Conservation (phyloP, 2,888 invertebrate species). For the Caenorhabditis sp. region DNA sequence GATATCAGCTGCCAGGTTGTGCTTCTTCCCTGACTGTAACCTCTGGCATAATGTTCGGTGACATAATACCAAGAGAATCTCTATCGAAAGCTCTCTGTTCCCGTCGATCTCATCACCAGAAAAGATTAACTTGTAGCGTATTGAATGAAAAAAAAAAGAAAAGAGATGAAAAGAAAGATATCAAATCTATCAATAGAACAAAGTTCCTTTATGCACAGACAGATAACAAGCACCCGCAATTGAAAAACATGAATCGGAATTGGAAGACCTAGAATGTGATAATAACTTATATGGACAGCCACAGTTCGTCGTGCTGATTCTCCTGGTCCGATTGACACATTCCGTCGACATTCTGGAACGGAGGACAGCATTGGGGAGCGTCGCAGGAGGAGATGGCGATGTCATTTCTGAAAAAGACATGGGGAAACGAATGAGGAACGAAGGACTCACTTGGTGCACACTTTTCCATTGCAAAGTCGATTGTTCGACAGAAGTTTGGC, state of each 20-base stretch:
- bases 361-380: conserved; percentile 80
- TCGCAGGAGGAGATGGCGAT: conserved; percentile 74
- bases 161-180: neutral
- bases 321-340: conserved; percentile 69
- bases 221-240: conserved; percentile 13
- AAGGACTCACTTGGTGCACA: conserved; percentile 70
- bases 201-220: conserved; percentile 3
- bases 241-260: conserved; percentile 6
- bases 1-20: no score
- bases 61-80: no score
- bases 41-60: no score
- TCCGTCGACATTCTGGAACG: conserved; percentile 76
- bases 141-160: neutral
- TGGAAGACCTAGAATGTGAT: conserved; percentile 32
- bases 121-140: no score
- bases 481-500: conserved; percentile 72
- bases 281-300: conserved; percentile 51
- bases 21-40: no score
- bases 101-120: no score
- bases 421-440: neutral
- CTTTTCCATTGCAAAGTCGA: conserved; percentile 74
- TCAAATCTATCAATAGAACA: neutral
- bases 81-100: no score
- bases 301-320: conserved; percentile 53
- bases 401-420: conserved; percentile 57